Evolutionary conservation across 2,888 invertebrate species (phyloP), one percentile per base, ranked within the genome.

Genomic region (Oxytorus armatus): DNA sequence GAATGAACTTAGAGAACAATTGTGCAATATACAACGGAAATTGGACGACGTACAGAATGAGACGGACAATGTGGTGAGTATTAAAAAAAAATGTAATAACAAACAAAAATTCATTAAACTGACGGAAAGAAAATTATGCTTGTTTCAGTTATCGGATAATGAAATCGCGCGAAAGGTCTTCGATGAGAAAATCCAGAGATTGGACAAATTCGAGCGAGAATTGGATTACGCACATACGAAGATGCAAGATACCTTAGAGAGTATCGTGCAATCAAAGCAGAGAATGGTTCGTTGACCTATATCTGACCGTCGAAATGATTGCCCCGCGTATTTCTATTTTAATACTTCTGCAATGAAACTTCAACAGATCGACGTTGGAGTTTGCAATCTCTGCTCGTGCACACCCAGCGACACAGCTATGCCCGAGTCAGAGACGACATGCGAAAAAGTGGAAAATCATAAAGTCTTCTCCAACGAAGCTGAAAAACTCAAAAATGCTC

Each of bases 231-330:
- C 89, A 25, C 89, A 91, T 42, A 88, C 86, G 14, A 89, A 87
- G 82, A 90, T 91, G 90, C 90, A 90, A 83, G 87, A 89, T 53
- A 79, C 87, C 33, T 84, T 90, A 21, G 90, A 90, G 82, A 84
- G 73, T 51, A 89, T 90, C 65, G 79, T 86, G 44, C 61, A 77
- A 39, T 80, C 80, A 8, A 80, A 80, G 53, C 80, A 77, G 72
- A 77, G 68, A 73, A 80, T 77, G 80, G 77, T 77, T 55, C 21
- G 80, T 73, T 63, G 68, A 29, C 42, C 49, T 44, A 72, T 61
- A 73, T 80, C 36, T 73, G 7, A 29, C 21, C 47, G 61, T 10
- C 16, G 57, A 39, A 69, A 36, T 77, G 25, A 53, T 49, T 61
- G 49, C 57, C 23, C 47, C 61, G 39, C 68, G 39, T 33, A 18